These are phyloP conservation scores for Nasonia giraulti DNA, from an alignment of 1,140 invertebrate genomes.

Conservation along the genomic window DNA sequence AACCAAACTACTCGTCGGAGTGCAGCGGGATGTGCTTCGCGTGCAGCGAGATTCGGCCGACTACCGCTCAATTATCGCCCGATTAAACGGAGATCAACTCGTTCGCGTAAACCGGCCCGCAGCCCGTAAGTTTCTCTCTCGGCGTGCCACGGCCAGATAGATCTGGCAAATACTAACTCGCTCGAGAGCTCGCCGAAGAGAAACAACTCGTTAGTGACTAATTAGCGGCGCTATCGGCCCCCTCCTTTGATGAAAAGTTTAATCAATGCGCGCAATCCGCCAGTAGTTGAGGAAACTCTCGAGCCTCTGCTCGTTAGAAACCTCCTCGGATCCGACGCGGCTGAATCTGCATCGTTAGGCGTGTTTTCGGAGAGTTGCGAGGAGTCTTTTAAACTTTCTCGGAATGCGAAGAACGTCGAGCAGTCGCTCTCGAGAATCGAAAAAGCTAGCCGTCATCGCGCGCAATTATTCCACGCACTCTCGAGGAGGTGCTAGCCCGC, in stretches of 20 bases:
- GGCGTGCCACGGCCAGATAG: not conserved
- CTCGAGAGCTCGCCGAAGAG: not conserved
- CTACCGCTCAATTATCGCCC: constrained; percentile 23
- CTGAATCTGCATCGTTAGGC: not conserved
- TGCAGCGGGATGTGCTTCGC: too few species aligned
- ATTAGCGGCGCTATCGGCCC: not conserved
- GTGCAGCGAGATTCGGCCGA: not conserved
- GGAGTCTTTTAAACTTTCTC: not conserved
- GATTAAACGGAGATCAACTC: constrained; percentile 19
- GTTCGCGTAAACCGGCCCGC: not conserved
- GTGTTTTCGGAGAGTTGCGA: not conserved
- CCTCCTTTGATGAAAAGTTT: constrained; percentile 12
- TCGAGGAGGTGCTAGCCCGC: constrained; percentile 18
- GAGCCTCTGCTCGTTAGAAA: not conserved
- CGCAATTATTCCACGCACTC: not conserved
- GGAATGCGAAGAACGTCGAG: not conserved
- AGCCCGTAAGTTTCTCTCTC: not conserved
- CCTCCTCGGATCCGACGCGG: not conserved
- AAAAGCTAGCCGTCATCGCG: not conserved
- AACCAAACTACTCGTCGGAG: too few species aligned
- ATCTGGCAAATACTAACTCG: constrained; percentile 6
- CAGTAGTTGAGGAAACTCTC: not conserved
- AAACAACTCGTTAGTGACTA: constrained; percentile 45
- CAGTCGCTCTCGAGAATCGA: not conserved
- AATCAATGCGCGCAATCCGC: constrained; percentile 24